Evolutionary conservation across 2,888 invertebrate species (phyloP).

Genomic region (Esperia sulphurella): DNA sequence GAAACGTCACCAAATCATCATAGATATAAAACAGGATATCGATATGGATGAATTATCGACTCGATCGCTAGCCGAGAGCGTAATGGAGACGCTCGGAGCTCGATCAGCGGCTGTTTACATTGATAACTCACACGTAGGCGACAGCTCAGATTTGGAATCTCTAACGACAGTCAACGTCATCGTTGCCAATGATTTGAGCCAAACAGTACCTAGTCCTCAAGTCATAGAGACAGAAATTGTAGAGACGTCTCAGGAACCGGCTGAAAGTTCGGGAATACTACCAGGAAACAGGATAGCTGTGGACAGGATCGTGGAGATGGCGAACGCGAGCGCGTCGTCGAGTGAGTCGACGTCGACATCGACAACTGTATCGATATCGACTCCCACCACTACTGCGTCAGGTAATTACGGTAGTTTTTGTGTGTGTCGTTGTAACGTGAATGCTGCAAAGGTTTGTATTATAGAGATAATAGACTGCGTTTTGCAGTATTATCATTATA

Average conservation of each 20-base stretch:
- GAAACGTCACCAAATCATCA: constrained; percentile 72
- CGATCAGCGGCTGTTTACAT: constrained; percentile 70
- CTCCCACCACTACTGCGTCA: constrained; percentile 64
- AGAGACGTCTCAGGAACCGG: constrained; percentile 30
- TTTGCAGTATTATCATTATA: too few species aligned
- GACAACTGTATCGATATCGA: constrained; percentile 44
- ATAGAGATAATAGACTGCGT: too few species aligned
- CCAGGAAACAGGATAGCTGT: constrained; percentile 59
- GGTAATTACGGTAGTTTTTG: constrained; percentile 39
- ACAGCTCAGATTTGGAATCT: constrained; percentile 62
- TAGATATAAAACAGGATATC: constrained; percentile 73
- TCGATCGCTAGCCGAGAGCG: constrained; percentile 69
- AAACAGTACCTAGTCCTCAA: constrained; percentile 44
- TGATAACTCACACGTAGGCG: constrained; percentile 60
- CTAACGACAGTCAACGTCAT: constrained; percentile 73
- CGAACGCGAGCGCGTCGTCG: constrained; percentile 36
- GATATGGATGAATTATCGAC: constrained; percentile 72
- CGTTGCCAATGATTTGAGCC: constrained; percentile 62
- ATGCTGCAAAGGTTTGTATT: neutral
- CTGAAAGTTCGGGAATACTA: constrained; percentile 43
- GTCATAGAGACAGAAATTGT: constrained; percentile 36
- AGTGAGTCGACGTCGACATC: constrained; percentile 33
- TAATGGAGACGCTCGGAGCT: constrained; percentile 72
- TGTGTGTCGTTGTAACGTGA: constrained; percentile 3
- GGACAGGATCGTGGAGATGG: constrained; percentile 65